Evolutionary conservation across 1,140 invertebrate species (phyloP).

Genomic region (Whitmania pigra): DNA sequence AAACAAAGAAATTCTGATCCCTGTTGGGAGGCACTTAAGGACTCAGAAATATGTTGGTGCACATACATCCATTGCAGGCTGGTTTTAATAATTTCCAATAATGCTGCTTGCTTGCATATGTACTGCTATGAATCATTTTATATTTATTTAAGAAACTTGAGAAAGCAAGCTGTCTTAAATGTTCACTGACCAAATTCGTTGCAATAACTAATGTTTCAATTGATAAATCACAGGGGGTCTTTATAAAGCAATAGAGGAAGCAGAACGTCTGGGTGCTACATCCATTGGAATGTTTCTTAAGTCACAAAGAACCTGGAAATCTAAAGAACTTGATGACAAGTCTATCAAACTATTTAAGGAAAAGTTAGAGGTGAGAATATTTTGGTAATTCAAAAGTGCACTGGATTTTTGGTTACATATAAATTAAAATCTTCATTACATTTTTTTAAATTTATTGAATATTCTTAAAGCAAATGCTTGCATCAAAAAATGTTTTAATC

Average conservation of each 20-base stretch:
- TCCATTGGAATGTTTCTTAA: conserved; percentile 45
- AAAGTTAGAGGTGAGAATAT: conserved; percentile 32
- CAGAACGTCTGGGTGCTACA: conserved; percentile 38
- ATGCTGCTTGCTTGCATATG: no score
- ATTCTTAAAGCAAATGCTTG: neutral
- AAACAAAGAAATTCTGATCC: no score
- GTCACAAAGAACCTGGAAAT: conserved; percentile 44
- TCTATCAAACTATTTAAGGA: conserved; percentile 39
- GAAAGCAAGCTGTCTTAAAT: no score
- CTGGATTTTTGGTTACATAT: neutral
- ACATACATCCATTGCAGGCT: conserved; percentile 33
- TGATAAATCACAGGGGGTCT: conserved; percentile 33
- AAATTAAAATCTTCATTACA: neutral
- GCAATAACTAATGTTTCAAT: no score
- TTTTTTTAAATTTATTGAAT: neutral
- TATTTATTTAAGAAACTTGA: no score
- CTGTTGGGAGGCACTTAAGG: no score
- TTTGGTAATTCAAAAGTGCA: neutral
- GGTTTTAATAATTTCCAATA: no score
- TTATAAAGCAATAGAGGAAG: conserved; percentile 38
- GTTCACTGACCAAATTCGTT: no score
- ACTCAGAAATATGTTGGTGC: conserved; percentile 32
- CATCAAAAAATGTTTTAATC: neutral
- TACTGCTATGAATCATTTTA: no score
- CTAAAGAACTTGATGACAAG: conserved; percentile 41